Evolutionary conservation across 2,888 invertebrate species (phyloP).

Genomic region (Pyrocoelia pectoralis): DNA sequence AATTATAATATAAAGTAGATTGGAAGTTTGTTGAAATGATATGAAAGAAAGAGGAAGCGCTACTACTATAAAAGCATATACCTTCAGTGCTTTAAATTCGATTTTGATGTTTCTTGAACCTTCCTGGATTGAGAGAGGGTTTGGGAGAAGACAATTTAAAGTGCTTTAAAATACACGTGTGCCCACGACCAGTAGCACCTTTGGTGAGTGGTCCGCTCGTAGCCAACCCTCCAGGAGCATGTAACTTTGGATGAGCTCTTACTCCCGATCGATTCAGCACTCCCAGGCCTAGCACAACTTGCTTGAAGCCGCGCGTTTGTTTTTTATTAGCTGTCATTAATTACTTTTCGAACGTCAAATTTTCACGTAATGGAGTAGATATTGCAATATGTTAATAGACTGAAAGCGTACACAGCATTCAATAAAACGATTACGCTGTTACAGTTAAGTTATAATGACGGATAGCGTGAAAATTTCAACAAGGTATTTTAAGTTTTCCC

Average conservation of each 20-base stretch:
- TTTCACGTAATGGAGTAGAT: constrained; percentile 4
- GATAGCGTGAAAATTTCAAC: constrained; percentile 19
- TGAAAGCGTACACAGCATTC: not conserved
- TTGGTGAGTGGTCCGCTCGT: constrained; percentile 41
- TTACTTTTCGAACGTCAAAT: constrained; percentile 23
- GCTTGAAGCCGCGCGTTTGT: constrained; percentile 41
- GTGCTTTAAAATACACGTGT: constrained; percentile 15
- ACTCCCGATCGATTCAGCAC: constrained; percentile 51
- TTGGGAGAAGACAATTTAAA: not conserved
- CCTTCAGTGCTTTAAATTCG: too few relatives aligned
- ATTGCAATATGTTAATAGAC: not conserved
- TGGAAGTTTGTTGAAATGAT: too few relatives aligned
- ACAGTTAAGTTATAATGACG: constrained; percentile 14
- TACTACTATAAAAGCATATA: too few relatives aligned
- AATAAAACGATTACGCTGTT: not conserved
- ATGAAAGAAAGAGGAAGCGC: too few relatives aligned
- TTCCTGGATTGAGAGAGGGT: too few relatives aligned
- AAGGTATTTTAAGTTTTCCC: constrained; percentile 28
- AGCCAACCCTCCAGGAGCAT: constrained; percentile 44
- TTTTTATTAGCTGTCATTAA: constrained; percentile 37
- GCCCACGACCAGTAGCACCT: constrained; percentile 31
- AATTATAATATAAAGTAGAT: too few relatives aligned
- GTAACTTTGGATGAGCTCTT: constrained; percentile 48
- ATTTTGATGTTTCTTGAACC: too few relatives aligned
- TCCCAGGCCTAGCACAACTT: constrained; percentile 50